Conservation (phyloP, 1,140 invertebrate genomes). For the Dysdera silvatica region DNA sequence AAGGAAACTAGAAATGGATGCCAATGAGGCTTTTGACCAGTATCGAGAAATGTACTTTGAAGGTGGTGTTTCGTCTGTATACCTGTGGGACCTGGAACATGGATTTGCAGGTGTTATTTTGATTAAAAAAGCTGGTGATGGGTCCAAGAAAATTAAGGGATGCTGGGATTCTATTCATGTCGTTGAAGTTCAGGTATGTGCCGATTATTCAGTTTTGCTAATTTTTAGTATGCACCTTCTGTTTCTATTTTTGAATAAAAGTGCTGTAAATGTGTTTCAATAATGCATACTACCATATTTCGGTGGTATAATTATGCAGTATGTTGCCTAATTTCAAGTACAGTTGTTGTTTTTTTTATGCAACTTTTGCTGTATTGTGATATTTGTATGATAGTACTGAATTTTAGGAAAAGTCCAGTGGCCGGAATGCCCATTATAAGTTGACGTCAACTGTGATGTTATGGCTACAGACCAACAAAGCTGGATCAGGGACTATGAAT, state of each 20-base stretch:
- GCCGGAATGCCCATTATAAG: constrained; percentile 94
- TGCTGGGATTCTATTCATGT: constrained; percentile 99
- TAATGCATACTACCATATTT: too few relatives aligned
- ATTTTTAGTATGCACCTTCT: too few relatives aligned
- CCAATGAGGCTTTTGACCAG: constrained; percentile 96
- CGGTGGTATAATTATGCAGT: too few relatives aligned
- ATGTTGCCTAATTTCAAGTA: too few relatives aligned
- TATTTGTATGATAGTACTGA: not conserved
- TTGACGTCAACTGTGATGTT: constrained; percentile 98
- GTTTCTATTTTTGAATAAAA: too few relatives aligned
- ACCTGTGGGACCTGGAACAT: constrained; percentile 98
- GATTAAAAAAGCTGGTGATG: constrained; percentile 94
- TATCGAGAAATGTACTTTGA: constrained; percentile 99
- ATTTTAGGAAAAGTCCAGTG: constrained; percentile 73
- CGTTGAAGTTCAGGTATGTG: constrained; percentile 80
- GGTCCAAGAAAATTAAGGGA: constrained; percentile 90
- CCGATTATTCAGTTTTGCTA: too few relatives aligned
- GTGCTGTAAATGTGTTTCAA: too few relatives aligned
- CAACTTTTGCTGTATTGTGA: constrained; percentile 7
- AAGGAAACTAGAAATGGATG: constrained; percentile 92
- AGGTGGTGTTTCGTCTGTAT: constrained; percentile 97
- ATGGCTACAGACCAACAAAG: constrained; percentile 97
- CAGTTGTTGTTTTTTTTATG: not conserved
- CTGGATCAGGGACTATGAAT: constrained; percentile 95
- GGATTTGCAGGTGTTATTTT: constrained; percentile 98